phyloP scores from a whole-genome alignment of 2,888 invertebrate genomes.

The Linnaemya vulpina region DNA sequence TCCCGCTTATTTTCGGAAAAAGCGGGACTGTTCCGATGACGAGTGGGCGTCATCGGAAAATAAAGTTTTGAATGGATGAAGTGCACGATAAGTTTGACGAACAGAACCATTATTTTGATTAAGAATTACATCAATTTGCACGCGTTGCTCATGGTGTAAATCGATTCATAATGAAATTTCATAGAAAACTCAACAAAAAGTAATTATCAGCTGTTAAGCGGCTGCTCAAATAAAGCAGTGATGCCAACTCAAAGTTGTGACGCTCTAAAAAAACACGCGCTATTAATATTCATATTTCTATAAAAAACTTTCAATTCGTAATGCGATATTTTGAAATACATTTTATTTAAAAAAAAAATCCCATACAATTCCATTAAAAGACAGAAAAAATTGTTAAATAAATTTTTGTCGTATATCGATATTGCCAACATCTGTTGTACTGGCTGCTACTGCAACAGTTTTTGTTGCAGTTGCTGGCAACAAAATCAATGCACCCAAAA shows the following conservation, averaged over 20 bases:
- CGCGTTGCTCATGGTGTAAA: no score
- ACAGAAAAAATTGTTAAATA: slow-evolving; percentile 53
- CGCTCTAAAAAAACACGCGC: slow-evolving; percentile 44
- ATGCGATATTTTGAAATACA: slow-evolving; percentile 48
- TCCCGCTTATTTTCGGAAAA: no score
- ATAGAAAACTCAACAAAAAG: no score
- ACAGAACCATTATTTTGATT: no score
- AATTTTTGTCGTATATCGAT: slow-evolving; percentile 67
- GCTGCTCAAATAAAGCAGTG: no score
- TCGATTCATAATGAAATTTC: no score
- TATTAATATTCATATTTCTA: slow-evolving; percentile 45
- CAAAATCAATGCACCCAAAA: slow-evolving; percentile 46
- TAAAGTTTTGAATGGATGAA: no score
- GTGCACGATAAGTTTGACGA: no score
- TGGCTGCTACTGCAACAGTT: neutral
- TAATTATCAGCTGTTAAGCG: no score
- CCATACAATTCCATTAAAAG: neutral
- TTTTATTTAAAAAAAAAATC: slow-evolving; percentile 39
- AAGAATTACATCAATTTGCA: no score
- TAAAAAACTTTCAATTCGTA: neutral
- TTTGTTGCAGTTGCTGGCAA: slow-evolving; percentile 22
- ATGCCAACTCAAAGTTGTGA: slow-evolving; percentile 36
- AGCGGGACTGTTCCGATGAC: no score
- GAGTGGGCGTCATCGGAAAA: no score
- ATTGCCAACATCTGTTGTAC: slow-evolving; percentile 56